Conservation (phyloP, 2,888 invertebrate genomes). For the Catocala nupta region DNA sequence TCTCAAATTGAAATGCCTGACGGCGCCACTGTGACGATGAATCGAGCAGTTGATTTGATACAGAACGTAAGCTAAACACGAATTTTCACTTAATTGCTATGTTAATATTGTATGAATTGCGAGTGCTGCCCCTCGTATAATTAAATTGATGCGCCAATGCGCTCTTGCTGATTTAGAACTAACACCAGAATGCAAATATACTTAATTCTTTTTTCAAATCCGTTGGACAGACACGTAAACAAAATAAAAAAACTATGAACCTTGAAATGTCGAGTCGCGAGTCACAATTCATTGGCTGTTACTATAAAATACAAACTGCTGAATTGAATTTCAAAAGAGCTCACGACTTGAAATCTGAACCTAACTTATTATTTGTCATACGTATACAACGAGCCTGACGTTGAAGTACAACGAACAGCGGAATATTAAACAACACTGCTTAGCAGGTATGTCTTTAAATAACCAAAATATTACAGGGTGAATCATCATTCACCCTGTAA, state of each 20-base stretch:
- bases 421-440: too few relatives aligned
- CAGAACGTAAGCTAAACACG: constrained; percentile 52
- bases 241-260: not conserved
- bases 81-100: constrained; percentile 59
- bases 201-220: not conserved
- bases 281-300: not conserved
- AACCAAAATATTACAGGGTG: too few relatives aligned
- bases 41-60: constrained; percentile 62
- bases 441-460: too few relatives aligned
- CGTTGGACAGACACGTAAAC: not conserved
- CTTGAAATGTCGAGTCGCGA: too few relatives aligned
- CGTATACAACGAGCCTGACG: too few relatives aligned
- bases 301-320: not conserved
- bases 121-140: constrained; percentile 2
- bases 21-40: constrained; percentile 43
- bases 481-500: too few relatives aligned
- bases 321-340: constrained; percentile 1
- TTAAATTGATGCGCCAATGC: constrained; percentile 4
- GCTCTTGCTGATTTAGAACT: not conserved
- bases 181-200: not conserved
- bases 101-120: constrained; percentile 35
- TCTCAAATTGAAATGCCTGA: constrained; percentile 71
- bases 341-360: constrained; percentile 3
- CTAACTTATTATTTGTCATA: not conserved
- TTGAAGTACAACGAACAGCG: too few relatives aligned